Conservation (phyloP, 2,797 vertebrate species). For the Chaetodon trifasciatus region DNA sequence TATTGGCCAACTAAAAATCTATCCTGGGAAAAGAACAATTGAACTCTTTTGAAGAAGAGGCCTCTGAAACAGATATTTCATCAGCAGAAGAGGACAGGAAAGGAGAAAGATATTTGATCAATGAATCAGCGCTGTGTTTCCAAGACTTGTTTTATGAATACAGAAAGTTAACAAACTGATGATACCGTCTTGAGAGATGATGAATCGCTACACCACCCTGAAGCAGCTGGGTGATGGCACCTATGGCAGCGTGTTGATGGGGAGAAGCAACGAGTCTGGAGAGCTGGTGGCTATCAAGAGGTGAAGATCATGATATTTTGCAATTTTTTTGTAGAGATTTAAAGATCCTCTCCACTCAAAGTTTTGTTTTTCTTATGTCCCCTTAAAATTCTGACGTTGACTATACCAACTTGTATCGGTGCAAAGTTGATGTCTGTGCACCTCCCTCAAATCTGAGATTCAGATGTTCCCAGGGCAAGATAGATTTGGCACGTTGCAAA, state of each 20-base stretch:
- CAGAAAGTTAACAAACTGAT: conserved; percentile 58
- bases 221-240: conserved; percentile 96
- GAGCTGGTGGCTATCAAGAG: conserved; percentile 98
- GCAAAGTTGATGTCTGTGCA: too few species aligned
- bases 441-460: too few species aligned
- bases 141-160: neutral
- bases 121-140: conserved; percentile 18
- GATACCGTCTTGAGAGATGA: conserved; percentile 75
- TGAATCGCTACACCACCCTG: conserved; percentile 98
- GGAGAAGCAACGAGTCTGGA: conserved; percentile 95
- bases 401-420: too few species aligned
- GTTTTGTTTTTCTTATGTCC: too few species aligned
- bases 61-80: neutral
- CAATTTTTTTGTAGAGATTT: neutral
- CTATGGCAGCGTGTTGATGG: conserved; percentile 97
- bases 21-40: conserved; percentile 10
- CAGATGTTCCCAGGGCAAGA: too few species aligned
- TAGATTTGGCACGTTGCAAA: too few species aligned
- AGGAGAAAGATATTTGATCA: conserved; percentile 6
- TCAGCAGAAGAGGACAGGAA: conserved; percentile 3
- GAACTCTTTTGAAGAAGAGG: conserved; percentile 8
- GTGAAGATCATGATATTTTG: conserved; percentile 73
- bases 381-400: too few species aligned
- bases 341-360: neutral
- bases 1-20: neutral